phyloP scores from a whole-genome alignment of 2,888 invertebrate genomes.

The Melipona beecheii region DNA sequence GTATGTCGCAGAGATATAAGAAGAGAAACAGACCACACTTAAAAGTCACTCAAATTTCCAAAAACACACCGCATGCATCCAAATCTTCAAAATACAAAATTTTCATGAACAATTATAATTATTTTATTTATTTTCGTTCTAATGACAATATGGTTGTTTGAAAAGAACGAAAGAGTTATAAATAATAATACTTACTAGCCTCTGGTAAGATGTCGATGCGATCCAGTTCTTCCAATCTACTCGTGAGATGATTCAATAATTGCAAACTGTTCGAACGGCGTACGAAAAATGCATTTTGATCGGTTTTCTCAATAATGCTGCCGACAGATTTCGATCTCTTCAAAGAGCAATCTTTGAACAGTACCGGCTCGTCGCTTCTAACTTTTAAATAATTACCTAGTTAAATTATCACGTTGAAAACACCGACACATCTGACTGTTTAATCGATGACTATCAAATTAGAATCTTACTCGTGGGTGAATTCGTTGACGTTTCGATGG shows the following conservation, averaged over 20 bases:
- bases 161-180: background rate
- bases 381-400: conserved; percentile 29
- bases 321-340: conserved; percentile 91
- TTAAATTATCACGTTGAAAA: background rate
- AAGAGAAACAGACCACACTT: background rate
- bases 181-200: conserved; percentile 48
- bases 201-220: conserved; percentile 33
- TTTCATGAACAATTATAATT: background rate
- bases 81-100: background rate
- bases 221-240: conserved; percentile 35
- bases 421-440: too few species aligned
- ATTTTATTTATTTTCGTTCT: background rate
- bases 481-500: conserved; percentile 25
- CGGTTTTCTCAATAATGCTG: conserved; percentile 87
- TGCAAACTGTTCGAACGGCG: conserved; percentile 88
- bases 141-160: background rate
- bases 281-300: conserved; percentile 78
- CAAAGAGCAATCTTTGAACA: conserved; percentile 27
- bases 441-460: background rate
- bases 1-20: too few species aligned
- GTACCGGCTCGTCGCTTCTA: conserved; percentile 50
- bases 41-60: background rate
- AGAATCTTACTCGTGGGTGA: conserved; percentile 37
- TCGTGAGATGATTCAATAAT: conserved; percentile 86
- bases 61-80: background rate